Conservation (phyloP, 2,888 invertebrate species). For the Chymomyza procnemis region DNA sequence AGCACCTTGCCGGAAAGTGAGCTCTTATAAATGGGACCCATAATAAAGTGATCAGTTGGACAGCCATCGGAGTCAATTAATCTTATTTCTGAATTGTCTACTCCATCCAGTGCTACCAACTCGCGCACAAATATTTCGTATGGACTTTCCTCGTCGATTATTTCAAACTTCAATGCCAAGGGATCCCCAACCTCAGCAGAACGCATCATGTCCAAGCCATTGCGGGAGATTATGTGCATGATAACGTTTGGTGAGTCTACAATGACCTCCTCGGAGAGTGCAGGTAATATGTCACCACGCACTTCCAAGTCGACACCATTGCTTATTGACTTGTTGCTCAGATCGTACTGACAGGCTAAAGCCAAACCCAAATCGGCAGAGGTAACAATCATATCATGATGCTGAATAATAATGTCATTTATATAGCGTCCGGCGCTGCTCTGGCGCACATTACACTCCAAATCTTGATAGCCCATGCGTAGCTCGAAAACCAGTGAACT, state of each 20-base stretch:
- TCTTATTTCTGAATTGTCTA: constrained; percentile 94
- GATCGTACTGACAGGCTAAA: constrained; percentile 94
- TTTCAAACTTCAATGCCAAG: constrained; percentile 93
- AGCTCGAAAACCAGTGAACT: constrained; percentile 93
- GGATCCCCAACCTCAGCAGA: constrained; percentile 96
- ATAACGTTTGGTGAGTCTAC: constrained; percentile 97
- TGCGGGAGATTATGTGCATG: constrained; percentile 93
- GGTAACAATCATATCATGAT: constrained; percentile 95
- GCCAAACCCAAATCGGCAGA: constrained; percentile 94
- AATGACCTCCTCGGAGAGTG: constrained; percentile 91
- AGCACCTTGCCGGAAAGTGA: constrained; percentile 88
- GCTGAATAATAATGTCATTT: constrained; percentile 95
- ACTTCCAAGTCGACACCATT: constrained; percentile 94
- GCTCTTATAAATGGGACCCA: constrained; percentile 94
- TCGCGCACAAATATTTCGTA: constrained; percentile 97
- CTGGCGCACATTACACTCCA: constrained; percentile 94
- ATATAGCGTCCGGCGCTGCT: constrained; percentile 90
- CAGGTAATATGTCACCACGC: constrained; percentile 90
- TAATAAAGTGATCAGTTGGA: constrained; percentile 95
- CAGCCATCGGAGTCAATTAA: constrained; percentile 94
- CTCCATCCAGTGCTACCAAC: constrained; percentile 95
- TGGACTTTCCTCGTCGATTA: constrained; percentile 93
- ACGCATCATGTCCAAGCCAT: constrained; percentile 89
- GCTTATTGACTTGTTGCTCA: constrained; percentile 94
- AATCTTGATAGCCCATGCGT: constrained; percentile 93